Conservation (phyloP, 1,140 invertebrate species). For the Drosophila saltans region DNA sequence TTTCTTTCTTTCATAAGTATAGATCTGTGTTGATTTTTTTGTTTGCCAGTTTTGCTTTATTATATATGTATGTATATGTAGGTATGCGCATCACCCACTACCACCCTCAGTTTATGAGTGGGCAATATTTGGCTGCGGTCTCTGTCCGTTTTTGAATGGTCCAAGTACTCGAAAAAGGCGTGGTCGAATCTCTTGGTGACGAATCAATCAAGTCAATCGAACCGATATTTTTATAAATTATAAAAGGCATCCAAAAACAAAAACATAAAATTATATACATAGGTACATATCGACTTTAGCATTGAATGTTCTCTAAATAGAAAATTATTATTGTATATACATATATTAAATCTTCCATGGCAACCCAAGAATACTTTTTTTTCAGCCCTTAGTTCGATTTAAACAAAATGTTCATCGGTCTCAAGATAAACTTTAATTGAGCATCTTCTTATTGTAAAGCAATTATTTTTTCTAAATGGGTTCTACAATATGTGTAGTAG, state of each 20-base stretch:
- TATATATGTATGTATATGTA: conserved; percentile 12
- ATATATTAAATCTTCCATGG: too few species aligned
- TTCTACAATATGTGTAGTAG: too few species aligned
- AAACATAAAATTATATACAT: too few species aligned
- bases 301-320: too few species aligned
- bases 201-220: not conserved
- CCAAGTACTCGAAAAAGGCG: conserved; percentile 2
- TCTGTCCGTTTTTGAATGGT: not conserved
- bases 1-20: conserved; percentile 51
- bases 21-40: conserved; percentile 25
- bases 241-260: not conserved
- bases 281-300: too few species aligned
- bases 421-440: too few species aligned
- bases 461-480: too few species aligned
- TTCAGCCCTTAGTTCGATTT: too few species aligned
- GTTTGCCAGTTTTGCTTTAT: conserved; percentile 33
- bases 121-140: conserved; percentile 1
- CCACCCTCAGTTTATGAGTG: conserved; percentile 3
- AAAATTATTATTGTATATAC: too few species aligned
- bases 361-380: too few species aligned
- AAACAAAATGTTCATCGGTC: too few species aligned
- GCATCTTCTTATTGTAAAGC: too few species aligned
- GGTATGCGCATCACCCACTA: not conserved
- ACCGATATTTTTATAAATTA: not conserved
- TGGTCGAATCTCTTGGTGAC: conserved; percentile 4